Evolutionary conservation across 2,797 vertebrate species (phyloP).

Genomic region (Falco novaeseelandiae): DNA sequence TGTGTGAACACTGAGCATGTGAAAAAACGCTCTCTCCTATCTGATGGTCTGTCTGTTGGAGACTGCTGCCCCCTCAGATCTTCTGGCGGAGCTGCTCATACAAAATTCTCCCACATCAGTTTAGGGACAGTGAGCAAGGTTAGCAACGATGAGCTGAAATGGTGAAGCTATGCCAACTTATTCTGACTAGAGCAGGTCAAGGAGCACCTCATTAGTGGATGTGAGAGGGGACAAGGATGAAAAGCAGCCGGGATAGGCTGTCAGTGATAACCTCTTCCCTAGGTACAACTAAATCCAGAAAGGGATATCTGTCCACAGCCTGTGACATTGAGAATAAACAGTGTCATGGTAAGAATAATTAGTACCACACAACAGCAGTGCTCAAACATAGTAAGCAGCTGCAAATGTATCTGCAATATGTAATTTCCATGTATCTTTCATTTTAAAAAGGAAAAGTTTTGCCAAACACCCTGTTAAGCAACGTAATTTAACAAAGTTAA

Average conservation of each 20-base stretch:
- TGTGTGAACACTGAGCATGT: neutral
- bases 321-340: slow-evolving; percentile 7
- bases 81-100: neutral
- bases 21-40: neutral
- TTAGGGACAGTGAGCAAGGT: neutral
- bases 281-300: slow-evolving; percentile 10
- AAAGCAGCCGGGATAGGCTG: neutral
- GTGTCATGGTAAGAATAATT: neutral
- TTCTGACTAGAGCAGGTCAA: neutral
- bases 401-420: neutral
- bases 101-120: neutral
- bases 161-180: neutral
- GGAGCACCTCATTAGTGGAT: neutral
- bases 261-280: neutral
- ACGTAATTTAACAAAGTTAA: neutral
- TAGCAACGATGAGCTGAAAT: neutral
- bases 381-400: neutral
- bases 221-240: slow-evolving; percentile 1
- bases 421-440: neutral
- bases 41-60: neutral
- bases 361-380: neutral
- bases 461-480: neutral
- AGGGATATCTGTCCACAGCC: neutral
- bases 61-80: slow-evolving; percentile 1
- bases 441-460: neutral